phyloP scores from a whole-genome alignment of 2,888 invertebrate genomes.

The Itoplectis maculator region DNA sequence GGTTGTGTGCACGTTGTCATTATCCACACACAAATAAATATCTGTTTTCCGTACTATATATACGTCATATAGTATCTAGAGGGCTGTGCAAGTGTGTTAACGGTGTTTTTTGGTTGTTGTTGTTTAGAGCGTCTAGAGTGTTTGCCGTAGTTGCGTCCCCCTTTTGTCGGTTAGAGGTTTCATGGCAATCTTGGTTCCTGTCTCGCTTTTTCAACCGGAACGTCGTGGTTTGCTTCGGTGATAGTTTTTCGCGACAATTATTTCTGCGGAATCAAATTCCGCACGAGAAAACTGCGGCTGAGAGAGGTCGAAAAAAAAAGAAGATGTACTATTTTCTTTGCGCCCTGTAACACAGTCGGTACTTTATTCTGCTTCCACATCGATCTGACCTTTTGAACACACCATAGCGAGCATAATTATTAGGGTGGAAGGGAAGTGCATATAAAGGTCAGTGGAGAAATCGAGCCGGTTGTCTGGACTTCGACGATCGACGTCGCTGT shows the following conservation, averaged over 20 bases:
- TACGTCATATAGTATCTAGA: conserved; percentile 26
- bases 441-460: conserved; percentile 65
- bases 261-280: not conserved
- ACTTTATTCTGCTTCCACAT: not conserved
- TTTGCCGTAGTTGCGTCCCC: conserved; percentile 63
- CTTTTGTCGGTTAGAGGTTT: conserved; percentile 64
- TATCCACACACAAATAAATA: conserved; percentile 18
- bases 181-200: conserved; percentile 84
- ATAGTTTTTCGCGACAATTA: not conserved
- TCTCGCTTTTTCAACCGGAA: conserved; percentile 81
- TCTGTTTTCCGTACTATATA: not conserved
- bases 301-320: not conserved
- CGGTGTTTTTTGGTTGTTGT: conserved; percentile 37
- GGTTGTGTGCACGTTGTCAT: conserved; percentile 61
- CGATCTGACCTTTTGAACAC: conserved; percentile 61
- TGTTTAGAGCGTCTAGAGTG: conserved; percentile 57
- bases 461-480: conserved; percentile 38
- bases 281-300: conserved; percentile 3
- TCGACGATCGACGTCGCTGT: not conserved
- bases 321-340: not conserved
- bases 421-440: conserved; percentile 61
- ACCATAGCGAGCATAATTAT: conserved; percentile 63
- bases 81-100: conserved; percentile 49
- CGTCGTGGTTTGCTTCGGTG: conserved; percentile 78
- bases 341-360: conserved; percentile 7